Evolutionary conservation across 2,888 invertebrate species (phyloP), one percentile per base, ranked within the genome.

Genomic region (Tanypteryx hageni): DNA sequence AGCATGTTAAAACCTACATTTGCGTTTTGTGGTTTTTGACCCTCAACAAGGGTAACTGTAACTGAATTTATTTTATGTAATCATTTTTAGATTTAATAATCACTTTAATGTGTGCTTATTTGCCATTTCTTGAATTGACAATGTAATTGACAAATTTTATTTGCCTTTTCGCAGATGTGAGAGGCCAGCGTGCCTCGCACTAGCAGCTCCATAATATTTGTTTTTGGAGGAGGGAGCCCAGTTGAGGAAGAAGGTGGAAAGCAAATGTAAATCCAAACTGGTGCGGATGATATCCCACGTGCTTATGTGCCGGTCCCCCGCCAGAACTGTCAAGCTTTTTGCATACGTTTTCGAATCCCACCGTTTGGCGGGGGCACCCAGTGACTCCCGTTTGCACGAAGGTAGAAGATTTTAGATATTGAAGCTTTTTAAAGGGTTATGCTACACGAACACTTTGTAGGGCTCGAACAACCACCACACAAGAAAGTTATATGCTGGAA

Each of bases 131-230:
- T 31, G 31, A 18, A 61, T 11, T 92, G 31, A 0, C 81, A 64
- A 59, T 18, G 61, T 8, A 31, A 31, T 56, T 27, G 61, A 85
- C 85, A 9, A 44, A 56, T 83, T 92, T 56, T 83, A 11, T 81
- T 44, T 44, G 44, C 16, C 13, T 92, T 76, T 14, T 93, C 61
- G 9, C 59, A 93, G 93, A 93, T 93, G 92, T 93, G 93, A 92
- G 83, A 93, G 93, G 92, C 91, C 92, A 56, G 57, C 84, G 92
- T 92, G 92, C 92, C 93, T 92, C 92, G 85, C 68, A 76, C 86
- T 92, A 86, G 92, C 84, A 93, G 93, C 92, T 86, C 93, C 92
- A 92, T 92, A 92, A 92, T 92, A 92, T 68, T 93, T 93, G 93
- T 92, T 93, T 93, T 92, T 92, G 92, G 92, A 92, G 92, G 92